A percentile compares a stretch with the other conserved stretches of the same genome.
These are phyloP conservation scores for Symphodus melops DNA, from an alignment of 2,113 vertebrate genomes.

Conservation along the genomic window DNA sequence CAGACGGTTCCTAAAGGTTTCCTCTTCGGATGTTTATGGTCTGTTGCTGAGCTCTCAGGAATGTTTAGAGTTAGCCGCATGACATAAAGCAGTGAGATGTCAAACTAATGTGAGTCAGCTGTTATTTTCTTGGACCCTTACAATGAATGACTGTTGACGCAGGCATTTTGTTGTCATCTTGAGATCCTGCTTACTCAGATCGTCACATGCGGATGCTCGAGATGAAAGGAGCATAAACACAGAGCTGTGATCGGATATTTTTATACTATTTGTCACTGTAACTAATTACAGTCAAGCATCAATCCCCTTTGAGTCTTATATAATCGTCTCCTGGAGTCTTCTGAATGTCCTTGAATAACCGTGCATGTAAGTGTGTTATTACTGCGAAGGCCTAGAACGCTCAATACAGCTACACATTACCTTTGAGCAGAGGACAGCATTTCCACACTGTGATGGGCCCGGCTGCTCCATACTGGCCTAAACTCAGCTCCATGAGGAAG, in stretches of 20 bases:
- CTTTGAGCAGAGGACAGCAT: conserved; percentile 89
- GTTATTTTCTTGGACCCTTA: conserved; percentile 9
- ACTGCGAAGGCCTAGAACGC: too few species aligned
- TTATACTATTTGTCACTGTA: neutral
- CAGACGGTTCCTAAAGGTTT: neutral
- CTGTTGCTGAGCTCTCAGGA: neutral
- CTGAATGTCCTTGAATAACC: neutral
- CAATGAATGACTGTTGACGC: conserved; percentile 22
- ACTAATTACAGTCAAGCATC: neutral
- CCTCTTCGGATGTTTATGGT: neutral
- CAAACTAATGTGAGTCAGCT: conserved; percentile 13
- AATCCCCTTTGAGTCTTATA: neutral
- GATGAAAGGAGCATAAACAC: neutral
- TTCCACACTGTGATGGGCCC: conserved; percentile 89
- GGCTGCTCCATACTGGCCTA: conserved; percentile 86
- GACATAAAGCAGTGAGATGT: neutral
- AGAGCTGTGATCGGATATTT: neutral
- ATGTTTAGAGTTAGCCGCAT: neutral
- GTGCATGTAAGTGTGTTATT: neutral
- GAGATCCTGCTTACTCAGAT: neutral
- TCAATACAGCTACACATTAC: conserved; percentile 57
- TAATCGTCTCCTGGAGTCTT: neutral
- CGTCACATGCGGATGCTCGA: neutral
- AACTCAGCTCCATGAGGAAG: conserved; percentile 90
- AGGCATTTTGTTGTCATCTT: neutral